Percentiles rank a stretch among this genome's conserved stretches.
phyloP scores from a whole-genome alignment of 2,113 vertebrate genomes.

The Eubucco bourcierii region DNA sequence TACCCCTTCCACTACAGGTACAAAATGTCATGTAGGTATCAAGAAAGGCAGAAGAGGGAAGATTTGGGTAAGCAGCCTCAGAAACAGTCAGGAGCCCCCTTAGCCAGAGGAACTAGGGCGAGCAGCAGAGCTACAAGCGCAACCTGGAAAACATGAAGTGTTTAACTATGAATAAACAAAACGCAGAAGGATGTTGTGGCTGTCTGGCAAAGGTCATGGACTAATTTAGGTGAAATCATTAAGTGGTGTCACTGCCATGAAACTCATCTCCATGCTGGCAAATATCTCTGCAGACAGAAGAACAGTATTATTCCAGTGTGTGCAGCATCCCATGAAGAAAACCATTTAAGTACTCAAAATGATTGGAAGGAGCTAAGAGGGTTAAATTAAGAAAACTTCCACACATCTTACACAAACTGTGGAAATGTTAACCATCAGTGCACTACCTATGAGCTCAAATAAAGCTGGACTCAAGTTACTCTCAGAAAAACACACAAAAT shows the following conservation, averaged over 20 bases:
- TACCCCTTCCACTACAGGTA: no score
- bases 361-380: neutral
- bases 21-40: neutral
- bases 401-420: neutral
- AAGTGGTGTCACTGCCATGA: neutral
- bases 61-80: neutral
- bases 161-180: neutral
- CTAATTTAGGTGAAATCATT: neutral
- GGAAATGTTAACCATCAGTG: neutral
- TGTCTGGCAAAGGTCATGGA: neutral
- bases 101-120: neutral
- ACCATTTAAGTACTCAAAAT: neutral
- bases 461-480: neutral
- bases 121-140: neutral
- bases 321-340: neutral
- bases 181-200: neutral
- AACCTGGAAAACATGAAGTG: neutral
- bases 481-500: neutral
- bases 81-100: neutral
- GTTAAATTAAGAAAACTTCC: neutral
- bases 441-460: neutral
- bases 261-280: neutral
- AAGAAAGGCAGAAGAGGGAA: neutral
- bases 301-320: neutral
- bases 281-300: neutral